Evolutionary conservation across 2,113 vertebrate genomes (phyloP).

Genomic region (Eurystomus gularis): DNA sequence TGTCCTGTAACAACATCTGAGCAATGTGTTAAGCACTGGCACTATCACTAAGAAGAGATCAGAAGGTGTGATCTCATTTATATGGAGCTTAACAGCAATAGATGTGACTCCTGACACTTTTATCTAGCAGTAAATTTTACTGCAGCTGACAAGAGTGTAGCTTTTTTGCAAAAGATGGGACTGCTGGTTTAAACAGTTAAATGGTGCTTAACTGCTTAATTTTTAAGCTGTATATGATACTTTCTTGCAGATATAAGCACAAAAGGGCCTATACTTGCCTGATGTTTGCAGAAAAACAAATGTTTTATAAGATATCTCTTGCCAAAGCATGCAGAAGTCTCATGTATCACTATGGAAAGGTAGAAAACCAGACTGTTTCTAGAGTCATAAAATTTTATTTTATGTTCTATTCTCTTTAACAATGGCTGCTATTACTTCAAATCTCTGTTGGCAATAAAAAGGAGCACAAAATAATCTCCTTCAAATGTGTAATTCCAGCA

Average conservation of each 20-base stretch:
- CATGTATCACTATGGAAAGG: neutral
- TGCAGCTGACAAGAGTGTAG: neutral
- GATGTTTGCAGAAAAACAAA: neutral
- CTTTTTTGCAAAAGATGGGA: neutral
- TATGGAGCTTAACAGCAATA: slow-evolving; percentile 10
- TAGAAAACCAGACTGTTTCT: slow-evolving; percentile 3
- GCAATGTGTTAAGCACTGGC: neutral
- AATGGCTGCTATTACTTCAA: slow-evolving; percentile 4
- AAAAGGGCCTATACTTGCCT: neutral
- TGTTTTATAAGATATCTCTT: neutral
- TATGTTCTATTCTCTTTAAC: slow-evolving; percentile 23
- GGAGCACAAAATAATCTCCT: neutral
- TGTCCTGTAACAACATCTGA: neutral
- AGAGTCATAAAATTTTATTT: slow-evolving; percentile 42
- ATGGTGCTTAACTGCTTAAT: neutral
- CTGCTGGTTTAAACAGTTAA: neutral
- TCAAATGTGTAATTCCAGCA: neutral
- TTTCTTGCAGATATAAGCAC: neutral
- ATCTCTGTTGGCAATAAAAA: slow-evolving; percentile 22
- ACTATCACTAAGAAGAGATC: neutral
- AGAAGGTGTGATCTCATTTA: slow-evolving; percentile 40
- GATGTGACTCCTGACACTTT: slow-evolving; percentile 5
- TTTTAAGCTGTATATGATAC: neutral
- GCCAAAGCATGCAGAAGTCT: neutral
- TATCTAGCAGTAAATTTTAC: neutral